Evolutionary conservation across 2,888 invertebrate genomes (phyloP).

Genomic region (Pegoplata infirma): DNA sequence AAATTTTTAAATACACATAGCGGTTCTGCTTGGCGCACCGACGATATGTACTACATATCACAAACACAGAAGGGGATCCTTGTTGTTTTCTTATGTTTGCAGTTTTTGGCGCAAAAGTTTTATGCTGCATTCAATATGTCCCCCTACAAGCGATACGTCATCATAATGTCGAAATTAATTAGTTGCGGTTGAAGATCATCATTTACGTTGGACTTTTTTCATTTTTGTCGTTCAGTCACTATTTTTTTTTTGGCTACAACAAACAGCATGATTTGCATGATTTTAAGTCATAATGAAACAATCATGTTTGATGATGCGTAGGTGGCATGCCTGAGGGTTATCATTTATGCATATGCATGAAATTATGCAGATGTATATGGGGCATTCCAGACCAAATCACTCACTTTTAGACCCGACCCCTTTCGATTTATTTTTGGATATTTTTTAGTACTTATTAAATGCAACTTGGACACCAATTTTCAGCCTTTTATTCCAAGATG

Average conservation of each 20-base stretch:
- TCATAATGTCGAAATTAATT: conserved; percentile 66
- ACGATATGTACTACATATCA: conserved; percentile 9
- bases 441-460: no score
- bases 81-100: conserved; percentile 24
- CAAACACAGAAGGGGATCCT: conserved; percentile 57
- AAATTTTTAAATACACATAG: no score
- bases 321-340: conserved; percentile 62
- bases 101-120: conserved; percentile 5
- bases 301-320: conserved; percentile 57
- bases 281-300: conserved; percentile 59
- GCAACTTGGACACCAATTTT: no score
- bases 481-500: no score
- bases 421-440: no score
- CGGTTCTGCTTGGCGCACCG: no score
- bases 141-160: conserved; percentile 62
- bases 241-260: conserved; percentile 4
- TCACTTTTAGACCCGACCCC: no score
- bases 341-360: conserved; percentile 33
- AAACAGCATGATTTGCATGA: conserved; percentile 60
- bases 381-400: no score
- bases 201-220: conserved; percentile 43
- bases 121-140: conserved; percentile 42
- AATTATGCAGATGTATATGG: conserved; percentile 15
- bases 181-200: conserved; percentile 64
- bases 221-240: conserved; percentile 9